Conservation (phyloP, 2,888 invertebrate genomes). For the Dastarcus helophoroides region DNA sequence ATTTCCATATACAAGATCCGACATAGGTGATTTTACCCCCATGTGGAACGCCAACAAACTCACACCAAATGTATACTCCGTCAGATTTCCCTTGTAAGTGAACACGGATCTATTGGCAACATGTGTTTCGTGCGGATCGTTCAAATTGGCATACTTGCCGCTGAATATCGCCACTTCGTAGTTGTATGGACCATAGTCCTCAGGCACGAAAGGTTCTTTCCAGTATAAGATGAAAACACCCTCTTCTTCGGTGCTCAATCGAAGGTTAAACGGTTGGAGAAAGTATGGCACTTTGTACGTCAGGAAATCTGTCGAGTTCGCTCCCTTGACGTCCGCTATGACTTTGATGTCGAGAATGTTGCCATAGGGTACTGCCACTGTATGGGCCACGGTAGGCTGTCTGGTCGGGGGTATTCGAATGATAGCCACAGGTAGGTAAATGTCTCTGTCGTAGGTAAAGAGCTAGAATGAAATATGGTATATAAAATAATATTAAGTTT, state of each 20-base stretch:
- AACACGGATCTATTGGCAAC: constrained; percentile 23
- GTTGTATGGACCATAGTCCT: constrained; percentile 21
- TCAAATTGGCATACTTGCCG: constrained; percentile 16
- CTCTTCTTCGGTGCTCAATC: constrained; percentile 10
- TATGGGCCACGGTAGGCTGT: constrained; percentile 20
- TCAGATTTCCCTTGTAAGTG: constrained; percentile 23
- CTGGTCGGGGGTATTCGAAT: constrained; percentile 21
- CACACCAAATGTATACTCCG: constrained; percentile 25
- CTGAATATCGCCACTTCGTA: constrained; percentile 25
- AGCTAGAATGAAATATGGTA: too few relatives aligned
- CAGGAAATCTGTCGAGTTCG: constrained; percentile 21
- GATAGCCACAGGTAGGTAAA: too few relatives aligned
- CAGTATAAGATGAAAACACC: constrained; percentile 27
- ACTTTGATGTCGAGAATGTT: constrained; percentile 23
- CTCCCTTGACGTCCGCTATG: constrained; percentile 22
- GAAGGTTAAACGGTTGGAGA: constrained; percentile 23
- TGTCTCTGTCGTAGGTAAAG: too few relatives aligned
- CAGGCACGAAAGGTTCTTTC: constrained; percentile 25
- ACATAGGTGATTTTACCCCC: constrained; percentile 21
- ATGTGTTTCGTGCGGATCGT: constrained; percentile 20
- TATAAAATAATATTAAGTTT: too few relatives aligned
- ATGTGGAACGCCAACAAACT: constrained; percentile 23
- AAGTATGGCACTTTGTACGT: constrained; percentile 22
- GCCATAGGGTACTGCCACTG: constrained; percentile 21
- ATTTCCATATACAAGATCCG: constrained; percentile 23